Base-by-base conservation (phyloP, 2,888 invertebrate species). In the Acronicta leporina region DNA sequence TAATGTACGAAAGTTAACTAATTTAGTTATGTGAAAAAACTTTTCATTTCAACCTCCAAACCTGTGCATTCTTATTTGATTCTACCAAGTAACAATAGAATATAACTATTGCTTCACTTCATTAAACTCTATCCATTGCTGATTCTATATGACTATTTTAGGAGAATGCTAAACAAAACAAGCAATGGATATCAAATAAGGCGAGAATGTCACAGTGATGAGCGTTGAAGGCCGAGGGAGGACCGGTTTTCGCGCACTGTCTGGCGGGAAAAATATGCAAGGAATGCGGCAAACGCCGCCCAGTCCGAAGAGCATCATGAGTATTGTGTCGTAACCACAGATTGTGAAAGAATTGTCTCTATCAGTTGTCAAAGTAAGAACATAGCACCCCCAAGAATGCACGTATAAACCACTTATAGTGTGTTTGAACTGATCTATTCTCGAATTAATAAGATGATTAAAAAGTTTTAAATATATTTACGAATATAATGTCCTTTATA, bases 181-280 rank as follows among this genome's bases (percentile, higher is more conserved):
- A 1, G 73, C 58, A 73, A 59, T 75, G 68, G 13, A 63, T 42
- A 0, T 0, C 0, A 1, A 14, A n/a, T 0, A 13, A 10, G 11
- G 0, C 5, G 9, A 27, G 42, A n/a, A 33, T 7, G 7, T 55
- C 20, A 30, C 38, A n/a, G 15, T 35, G 35, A 60, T 40, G 52
- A 45, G 55, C 13, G 16, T 40, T 64, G 44, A 62, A 77, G 75
- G 69, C 67, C 68, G 74, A 69, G 75, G 66, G 69, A 68, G 64
- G 79, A 84, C 84, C 84, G 83, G 84, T 84, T 84, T n/a, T 79
- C 75, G 77, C 75, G 74, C 73, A 73, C 53, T 48, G 75, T 73
- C 73, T 74, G 80, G 83, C 82, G 80, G 82, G 81, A 83, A 83
- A 81, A 82, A 46, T 77, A 84, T 84, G 73, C 65, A 53, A 75